These are phyloP conservation scores for Pipistrellus pipistrellus DNA, from an alignment of 2,797 vertebrate genomes.

Conservation along the genomic window DNA sequence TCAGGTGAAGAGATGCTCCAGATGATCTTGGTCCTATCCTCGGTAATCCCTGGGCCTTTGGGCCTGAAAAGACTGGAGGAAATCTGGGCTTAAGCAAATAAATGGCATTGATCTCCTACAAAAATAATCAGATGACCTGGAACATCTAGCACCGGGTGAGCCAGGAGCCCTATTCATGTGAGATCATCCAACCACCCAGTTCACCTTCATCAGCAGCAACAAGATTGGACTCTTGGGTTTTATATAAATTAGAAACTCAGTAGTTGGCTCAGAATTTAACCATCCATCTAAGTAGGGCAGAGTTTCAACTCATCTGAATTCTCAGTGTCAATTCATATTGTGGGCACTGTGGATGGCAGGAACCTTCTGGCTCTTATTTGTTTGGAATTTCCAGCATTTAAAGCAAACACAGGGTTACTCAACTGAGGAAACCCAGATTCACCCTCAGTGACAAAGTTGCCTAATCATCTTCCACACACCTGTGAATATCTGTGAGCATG, in stretches of 20 bases:
- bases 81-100: neutral
- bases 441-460: neutral
- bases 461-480: neutral
- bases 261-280: neutral
- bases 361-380: neutral
- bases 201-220: neutral
- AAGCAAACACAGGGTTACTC: neutral
- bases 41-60: neutral
- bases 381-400: neutral
- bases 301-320: neutral
- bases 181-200: neutral
- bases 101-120: neutral
- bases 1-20: neutral
- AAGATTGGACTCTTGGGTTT: neutral
- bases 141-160: neutral
- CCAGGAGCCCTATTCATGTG: neutral
- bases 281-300: neutral
- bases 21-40: neutral
- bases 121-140: neutral
- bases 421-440: neutral
- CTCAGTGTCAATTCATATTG: neutral
- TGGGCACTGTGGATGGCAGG: neutral
- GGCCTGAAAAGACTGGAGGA: neutral
- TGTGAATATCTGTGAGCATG: neutral
- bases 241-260: neutral